Evolutionary conservation across 2,888 invertebrate species (phyloP).

Genomic region (Piscicola geometra): DNA sequence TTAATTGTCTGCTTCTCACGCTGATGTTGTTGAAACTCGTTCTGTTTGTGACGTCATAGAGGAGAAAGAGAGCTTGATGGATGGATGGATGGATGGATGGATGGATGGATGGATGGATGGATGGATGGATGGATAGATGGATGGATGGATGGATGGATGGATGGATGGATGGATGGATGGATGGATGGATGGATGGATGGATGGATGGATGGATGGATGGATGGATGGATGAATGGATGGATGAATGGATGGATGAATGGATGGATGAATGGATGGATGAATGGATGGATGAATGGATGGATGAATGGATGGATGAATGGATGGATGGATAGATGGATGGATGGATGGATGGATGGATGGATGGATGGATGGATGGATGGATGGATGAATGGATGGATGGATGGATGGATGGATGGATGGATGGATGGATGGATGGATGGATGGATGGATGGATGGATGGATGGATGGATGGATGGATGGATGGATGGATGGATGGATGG

Average conservation of each 20-base stretch:
- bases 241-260: slow-evolving; percentile 21
- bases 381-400: slow-evolving; percentile 19
- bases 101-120: slow-evolving; percentile 6
- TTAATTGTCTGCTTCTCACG: slow-evolving; percentile 49
- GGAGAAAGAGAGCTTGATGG: slow-evolving; percentile 72
- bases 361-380: slow-evolving; percentile 19
- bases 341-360: slow-evolving; percentile 22
- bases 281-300: slow-evolving; percentile 21
- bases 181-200: slow-evolving; percentile 1
- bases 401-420: slow-evolving; percentile 22
- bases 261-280: slow-evolving; percentile 15
- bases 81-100: slow-evolving; percentile 22
- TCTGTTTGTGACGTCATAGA: slow-evolving; percentile 93
- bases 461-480: slow-evolving; percentile 22
- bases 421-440: slow-evolving; percentile 19
- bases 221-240: slow-evolving; percentile 23
- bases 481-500: slow-evolving; percentile 22
- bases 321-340: slow-evolving; percentile 17
- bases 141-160: slow-evolving; percentile 19
- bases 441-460: slow-evolving; percentile 19
- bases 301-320: slow-evolving; percentile 19
- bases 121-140: slow-evolving; percentile 12
- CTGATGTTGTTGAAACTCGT: slow-evolving; percentile 91
- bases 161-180: slow-evolving; percentile 22
- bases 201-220: slow-evolving; percentile 18